Percentiles rank a stretch among this genome's conserved stretches.
These are phyloP conservation scores for Conomelus anceps DNA, from an alignment of 2,888 invertebrate species.

Conservation along the genomic window DNA sequence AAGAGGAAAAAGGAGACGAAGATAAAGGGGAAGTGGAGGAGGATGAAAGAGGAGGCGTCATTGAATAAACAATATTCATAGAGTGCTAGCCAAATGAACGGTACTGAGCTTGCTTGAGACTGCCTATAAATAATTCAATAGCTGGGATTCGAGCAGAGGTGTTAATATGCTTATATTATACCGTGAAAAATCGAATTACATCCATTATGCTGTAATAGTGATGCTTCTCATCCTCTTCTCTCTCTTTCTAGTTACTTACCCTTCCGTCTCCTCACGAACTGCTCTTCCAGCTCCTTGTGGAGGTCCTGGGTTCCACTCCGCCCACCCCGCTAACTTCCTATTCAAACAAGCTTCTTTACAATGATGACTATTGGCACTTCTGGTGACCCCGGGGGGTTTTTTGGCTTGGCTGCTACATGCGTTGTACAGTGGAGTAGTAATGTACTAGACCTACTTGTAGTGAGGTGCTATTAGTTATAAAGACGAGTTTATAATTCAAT, in stretches of 20 bases:
- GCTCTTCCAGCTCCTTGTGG: no score
- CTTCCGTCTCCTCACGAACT: neutral
- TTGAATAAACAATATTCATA: neutral
- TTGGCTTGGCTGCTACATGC: neutral
- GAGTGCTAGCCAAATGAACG: neutral
- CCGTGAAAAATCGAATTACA: neutral
- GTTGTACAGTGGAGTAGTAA: neutral
- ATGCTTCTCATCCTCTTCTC: neutral
- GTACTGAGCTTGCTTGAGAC: neutral
- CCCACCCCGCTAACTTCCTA: neutral
- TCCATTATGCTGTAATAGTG: neutral
- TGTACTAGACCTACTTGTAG: no score
- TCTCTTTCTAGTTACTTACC: neutral
- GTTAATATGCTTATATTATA: neutral
- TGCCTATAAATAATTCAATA: neutral
- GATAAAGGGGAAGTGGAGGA: neutral
- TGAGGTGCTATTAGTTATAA: neutral
- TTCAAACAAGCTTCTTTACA: neutral
- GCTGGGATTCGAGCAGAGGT: neutral
- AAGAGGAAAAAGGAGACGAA: neutral
- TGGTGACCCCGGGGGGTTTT: no score
- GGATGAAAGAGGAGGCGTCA: neutral
- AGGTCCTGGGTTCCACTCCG: neutral
- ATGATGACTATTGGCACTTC: neutral
- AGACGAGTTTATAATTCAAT: neutral